Conservation (phyloP, 2,888 invertebrate genomes). For the Formica aserva region DNA sequence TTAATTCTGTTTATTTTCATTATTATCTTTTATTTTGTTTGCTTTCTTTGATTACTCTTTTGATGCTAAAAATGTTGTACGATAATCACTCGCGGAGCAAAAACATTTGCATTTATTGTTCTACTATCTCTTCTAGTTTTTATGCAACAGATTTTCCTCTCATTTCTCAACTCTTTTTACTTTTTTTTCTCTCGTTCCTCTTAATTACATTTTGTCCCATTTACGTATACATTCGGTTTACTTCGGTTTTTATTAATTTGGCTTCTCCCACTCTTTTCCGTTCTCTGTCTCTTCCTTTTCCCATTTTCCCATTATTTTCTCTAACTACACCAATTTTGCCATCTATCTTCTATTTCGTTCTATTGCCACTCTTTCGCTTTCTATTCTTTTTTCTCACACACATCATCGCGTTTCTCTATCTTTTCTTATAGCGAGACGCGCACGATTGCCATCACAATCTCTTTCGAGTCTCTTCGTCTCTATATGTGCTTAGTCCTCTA, state of each 20-base stretch:
- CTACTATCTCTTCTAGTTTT: background rate
- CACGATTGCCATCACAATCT: conserved; percentile 37
- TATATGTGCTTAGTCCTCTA: background rate
- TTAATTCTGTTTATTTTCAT: conserved; percentile 2
- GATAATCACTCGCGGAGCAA: background rate
- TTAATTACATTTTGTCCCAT: background rate
- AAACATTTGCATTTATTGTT: conserved; percentile 19
- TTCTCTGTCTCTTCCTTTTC: background rate
- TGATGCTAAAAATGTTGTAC: background rate
- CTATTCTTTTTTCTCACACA: background rate
- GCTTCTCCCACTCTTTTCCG: background rate
- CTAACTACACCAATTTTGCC: conserved; percentile 20
- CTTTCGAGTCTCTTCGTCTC: background rate
- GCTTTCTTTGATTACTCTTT: background rate
- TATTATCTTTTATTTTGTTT: background rate
- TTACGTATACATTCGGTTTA: conserved; percentile 22
- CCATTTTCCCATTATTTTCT: background rate
- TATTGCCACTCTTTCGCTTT: background rate
- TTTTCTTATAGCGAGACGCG: conserved; percentile 18
- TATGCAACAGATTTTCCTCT: background rate
- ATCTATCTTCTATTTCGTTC: background rate
- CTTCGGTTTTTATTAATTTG: conserved; percentile 32
- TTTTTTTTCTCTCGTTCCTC: background rate
- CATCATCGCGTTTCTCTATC: background rate
- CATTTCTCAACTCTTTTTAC: background rate